Evolutionary conservation across 2,888 invertebrate genomes (phyloP).

Genomic region (Lasioglossum figueresi): DNA sequence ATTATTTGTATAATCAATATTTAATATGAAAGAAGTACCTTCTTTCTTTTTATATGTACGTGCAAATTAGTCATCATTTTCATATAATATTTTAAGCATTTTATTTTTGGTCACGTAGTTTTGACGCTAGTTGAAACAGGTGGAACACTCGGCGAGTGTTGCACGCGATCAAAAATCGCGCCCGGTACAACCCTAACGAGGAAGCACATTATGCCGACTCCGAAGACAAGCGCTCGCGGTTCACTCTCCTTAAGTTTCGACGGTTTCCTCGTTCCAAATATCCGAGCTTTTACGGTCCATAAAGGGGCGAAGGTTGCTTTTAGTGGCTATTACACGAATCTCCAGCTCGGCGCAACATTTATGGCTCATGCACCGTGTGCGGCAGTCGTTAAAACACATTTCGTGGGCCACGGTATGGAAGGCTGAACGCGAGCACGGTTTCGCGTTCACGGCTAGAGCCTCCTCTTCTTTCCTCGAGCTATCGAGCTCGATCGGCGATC

Average conservation of each 20-base stretch:
- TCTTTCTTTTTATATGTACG: neutral
- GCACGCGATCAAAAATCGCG: neutral
- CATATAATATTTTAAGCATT: no score
- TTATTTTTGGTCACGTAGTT: no score
- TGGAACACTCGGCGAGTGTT: neutral
- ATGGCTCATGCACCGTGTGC: conserved; percentile 71
- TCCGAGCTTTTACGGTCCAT: conserved; percentile 72
- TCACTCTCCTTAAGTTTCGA: conserved; percentile 56
- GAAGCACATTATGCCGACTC: neutral
- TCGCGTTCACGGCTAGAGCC: conserved; percentile 59
- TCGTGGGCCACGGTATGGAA: conserved; percentile 40
- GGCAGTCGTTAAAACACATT: conserved; percentile 71
- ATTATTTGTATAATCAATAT: no score
- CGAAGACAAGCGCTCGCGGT: neutral
- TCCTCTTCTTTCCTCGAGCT: neutral
- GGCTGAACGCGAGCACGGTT: conserved; percentile 40
- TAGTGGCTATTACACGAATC: conserved; percentile 75
- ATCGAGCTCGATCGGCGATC: neutral
- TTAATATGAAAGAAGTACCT: no score
- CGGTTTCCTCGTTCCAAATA: conserved; percentile 69
- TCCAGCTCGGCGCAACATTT: conserved; percentile 69
- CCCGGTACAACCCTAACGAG: conserved; percentile 10
- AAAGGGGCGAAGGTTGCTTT: conserved; percentile 69
- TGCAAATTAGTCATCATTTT: neutral
- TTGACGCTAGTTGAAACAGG: no score